Base-by-base conservation (phyloP, 2,797 vertebrate species). In the Pseudomugil tenellus region DNA sequence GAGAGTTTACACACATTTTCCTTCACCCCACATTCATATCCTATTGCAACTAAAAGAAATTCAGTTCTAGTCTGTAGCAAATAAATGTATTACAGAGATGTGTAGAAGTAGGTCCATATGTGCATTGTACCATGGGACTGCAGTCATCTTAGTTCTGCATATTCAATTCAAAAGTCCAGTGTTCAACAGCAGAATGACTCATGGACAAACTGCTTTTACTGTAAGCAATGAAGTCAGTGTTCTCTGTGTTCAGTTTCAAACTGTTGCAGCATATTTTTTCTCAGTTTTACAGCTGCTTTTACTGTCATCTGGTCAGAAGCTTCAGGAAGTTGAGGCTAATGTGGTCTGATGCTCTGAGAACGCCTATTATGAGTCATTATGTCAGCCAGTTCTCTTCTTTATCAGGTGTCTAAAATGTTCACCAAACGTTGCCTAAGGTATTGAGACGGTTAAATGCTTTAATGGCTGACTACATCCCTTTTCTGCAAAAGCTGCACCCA, bases 301-400 rank as follows among this genome's bases (percentile, higher is more conserved):
- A 53, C 60, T 66, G 54, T 63, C 57, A 72, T 79, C 11, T 73
- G 60, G 53, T 63, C 32, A 8, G 32, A 78, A 70, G 61, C 66
- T 69, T 35, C 69, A 80, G 62, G 49, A 76, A 69, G 31, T 64
- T 39, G 14, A 69, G 64, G 63, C 63, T 57, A 65, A 76, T 1
- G 1, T 55, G 32, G 63, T 52, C 39, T 21, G 70, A 59, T 23
- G 12, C 61, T 25, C 2, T 0, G 10, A 51, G 37, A 23, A 31
- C 69, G 25, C 21, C 43, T 26, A 43, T 61, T 57, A 46, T 74
- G 70, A 84, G 65, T 89, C 81, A 84, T 74, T 83, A 85, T 76
- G 74, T 82, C 70, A 70, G 35, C 13, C 19, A 17, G 31, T 26
- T 67, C 48, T 72, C 54, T 69, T 74, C 64, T 55, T 34, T 58